Conservation (phyloP, 2,888 invertebrate genomes). For the Julus scanicus region DNA sequence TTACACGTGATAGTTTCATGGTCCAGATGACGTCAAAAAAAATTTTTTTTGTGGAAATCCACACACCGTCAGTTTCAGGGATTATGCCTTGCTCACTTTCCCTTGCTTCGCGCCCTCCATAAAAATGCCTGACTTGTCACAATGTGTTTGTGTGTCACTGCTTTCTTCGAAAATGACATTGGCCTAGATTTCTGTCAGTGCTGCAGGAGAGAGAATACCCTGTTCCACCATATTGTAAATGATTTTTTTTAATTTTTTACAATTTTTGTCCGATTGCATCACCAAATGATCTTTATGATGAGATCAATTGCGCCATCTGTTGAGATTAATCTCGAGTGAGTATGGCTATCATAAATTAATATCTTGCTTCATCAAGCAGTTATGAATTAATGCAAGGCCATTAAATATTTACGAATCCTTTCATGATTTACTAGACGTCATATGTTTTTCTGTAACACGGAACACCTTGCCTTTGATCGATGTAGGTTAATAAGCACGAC, state of each 20-base stretch:
- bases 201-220: background rate
- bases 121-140: background rate
- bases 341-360: too few species aligned
- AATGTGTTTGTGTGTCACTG: constrained; percentile 28
- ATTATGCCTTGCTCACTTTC: background rate
- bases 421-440: too few species aligned
- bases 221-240: background rate
- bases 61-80: background rate
- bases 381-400: too few species aligned
- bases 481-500: too few species aligned
- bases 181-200: background rate
- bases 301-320: too few species aligned
- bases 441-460: too few species aligned
- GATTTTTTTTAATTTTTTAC: background rate
- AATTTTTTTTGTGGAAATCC: background rate
- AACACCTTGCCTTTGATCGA: too few species aligned
- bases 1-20: background rate
- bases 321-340: too few species aligned
- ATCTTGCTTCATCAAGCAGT: too few species aligned
- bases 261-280: too few species aligned
- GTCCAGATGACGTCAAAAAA: background rate
- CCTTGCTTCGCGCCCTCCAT: background rate
- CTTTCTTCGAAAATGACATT: constrained; percentile 20
- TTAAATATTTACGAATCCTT: too few species aligned
- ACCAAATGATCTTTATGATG: too few species aligned